These are phyloP conservation scores for Ciconia boyciana DNA, from an alignment of 2,113 vertebrate species.

Conservation along the genomic window DNA sequence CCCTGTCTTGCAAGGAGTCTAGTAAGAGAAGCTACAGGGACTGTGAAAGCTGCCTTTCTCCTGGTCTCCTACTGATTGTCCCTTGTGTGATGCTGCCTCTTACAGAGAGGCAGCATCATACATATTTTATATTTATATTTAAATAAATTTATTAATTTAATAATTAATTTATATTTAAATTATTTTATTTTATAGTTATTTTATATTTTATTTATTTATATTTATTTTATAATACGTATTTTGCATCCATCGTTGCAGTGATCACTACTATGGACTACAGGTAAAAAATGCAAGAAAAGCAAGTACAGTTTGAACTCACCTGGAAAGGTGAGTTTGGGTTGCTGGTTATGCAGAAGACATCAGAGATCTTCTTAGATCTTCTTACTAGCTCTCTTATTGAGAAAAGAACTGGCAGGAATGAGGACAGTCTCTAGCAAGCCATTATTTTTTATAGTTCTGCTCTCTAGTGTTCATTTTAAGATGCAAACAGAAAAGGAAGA, in stretches of 20 bases:
- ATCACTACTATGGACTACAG: background rate
- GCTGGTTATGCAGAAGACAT: background rate
- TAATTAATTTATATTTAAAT: too few species aligned
- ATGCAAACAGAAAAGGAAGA: background rate
- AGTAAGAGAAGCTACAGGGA: background rate
- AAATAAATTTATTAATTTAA: too few species aligned
- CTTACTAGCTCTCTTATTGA: background rate
- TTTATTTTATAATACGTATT: background rate
- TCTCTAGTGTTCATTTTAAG: background rate
- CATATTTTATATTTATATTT: too few species aligned
- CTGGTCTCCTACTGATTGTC: background rate
- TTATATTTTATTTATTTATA: too few species aligned
- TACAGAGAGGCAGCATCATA: background rate
- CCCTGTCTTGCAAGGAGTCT: background rate
- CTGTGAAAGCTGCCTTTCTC: background rate
- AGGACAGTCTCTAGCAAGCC: background rate
- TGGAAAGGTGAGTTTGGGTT: background rate
- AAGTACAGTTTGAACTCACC: background rate
- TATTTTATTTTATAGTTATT: too few species aligned
- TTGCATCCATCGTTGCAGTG: background rate
- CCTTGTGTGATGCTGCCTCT: background rate
- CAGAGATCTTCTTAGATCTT: background rate
- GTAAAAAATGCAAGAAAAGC: background rate
- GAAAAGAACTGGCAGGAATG: background rate
- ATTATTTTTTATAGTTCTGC: background rate